These are phyloP conservation scores for Odontesthes bonariensis DNA, from an alignment of 2,113 vertebrate species.

Conservation along the genomic window DNA sequence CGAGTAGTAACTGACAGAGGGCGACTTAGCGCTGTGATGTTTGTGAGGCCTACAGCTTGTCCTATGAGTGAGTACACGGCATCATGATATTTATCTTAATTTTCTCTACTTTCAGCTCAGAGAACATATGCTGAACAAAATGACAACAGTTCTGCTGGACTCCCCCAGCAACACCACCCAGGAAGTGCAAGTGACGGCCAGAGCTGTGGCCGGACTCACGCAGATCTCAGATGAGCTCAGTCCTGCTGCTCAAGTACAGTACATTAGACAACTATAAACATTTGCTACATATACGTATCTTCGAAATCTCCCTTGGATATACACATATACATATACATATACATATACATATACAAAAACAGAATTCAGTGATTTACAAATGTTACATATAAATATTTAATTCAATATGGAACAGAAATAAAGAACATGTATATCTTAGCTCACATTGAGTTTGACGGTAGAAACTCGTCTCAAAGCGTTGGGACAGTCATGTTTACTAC, in stretches of 20 bases:
- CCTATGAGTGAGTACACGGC: background rate
- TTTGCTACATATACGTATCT: no score
- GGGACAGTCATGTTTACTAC: no score
- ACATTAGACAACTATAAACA: background rate
- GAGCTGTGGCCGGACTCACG: conserved; percentile 88
- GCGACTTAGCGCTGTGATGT: background rate
- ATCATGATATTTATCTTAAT: background rate
- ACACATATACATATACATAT: no score
- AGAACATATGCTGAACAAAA: conserved; percentile 86
- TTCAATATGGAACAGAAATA: no score
- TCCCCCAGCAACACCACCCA: conserved; percentile 79
- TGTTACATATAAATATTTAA: no score
- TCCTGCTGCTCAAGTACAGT: conserved; percentile 84
- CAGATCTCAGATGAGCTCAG: conserved; percentile 85
- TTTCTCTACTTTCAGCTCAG: conserved; percentile 84
- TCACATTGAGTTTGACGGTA: no score
- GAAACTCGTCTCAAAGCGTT: no score
- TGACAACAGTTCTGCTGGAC: conserved; percentile 77
- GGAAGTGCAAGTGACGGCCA: conserved; percentile 85
- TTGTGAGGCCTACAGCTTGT: background rate
- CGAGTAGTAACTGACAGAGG: background rate
- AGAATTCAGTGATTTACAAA: no score
- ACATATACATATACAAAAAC: no score
- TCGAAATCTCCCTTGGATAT: no score
- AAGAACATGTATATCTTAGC: no score